Evolutionary conservation across 2,797 vertebrate genomes (phyloP), one percentile per base, ranked within the genome.

Genomic region (Eurystomus glaucurus): DNA sequence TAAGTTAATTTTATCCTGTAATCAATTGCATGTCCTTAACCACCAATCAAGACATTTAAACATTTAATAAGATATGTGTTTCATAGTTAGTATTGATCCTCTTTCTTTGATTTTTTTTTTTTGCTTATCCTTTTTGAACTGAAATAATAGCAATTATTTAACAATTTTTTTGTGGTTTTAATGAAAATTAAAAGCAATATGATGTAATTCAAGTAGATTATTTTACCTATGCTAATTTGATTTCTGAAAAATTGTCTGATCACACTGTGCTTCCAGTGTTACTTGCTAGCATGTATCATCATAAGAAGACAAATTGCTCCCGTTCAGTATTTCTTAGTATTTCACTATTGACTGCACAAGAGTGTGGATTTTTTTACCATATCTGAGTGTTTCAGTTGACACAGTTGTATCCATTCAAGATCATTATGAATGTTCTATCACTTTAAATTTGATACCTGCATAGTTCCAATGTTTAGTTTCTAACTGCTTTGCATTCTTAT

Each of bases 1-100:
- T 51, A 60, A 81, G 57, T 94, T 97, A 61, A 52, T 90, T 97
- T 94, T 93, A 77, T 94, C 17, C n/a, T 35, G 82, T 94, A 78
- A 95, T 96, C 28, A 62, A 88, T 45, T 93, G 21, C 28, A 17
- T 76, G 25, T 93, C 88, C 85, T 22, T 94, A 91, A 15, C 41
- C 61, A 84, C 69, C 60, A 86, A 43, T 76, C 55, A 51, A 96
- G 72, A 52, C 51, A 55, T 92, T 35, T 35, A 35, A 35, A 52
- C 51, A 55, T 92, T 35, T 35, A 35, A 35, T 77, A 92, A 68
- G 55, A 71, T 11, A 29, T 8, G 3, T 69, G 11, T 33, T 43
- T 52, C 83, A 50, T 8, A 72, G 18, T 58, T 66, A 37, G 19
- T 62, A 41, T 89, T 80, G 68, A 94, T 93, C 8, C 3, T 61